phyloP scores from a whole-genome alignment of 2,797 vertebrate genomes.

The Eulemur mongoz region DNA sequence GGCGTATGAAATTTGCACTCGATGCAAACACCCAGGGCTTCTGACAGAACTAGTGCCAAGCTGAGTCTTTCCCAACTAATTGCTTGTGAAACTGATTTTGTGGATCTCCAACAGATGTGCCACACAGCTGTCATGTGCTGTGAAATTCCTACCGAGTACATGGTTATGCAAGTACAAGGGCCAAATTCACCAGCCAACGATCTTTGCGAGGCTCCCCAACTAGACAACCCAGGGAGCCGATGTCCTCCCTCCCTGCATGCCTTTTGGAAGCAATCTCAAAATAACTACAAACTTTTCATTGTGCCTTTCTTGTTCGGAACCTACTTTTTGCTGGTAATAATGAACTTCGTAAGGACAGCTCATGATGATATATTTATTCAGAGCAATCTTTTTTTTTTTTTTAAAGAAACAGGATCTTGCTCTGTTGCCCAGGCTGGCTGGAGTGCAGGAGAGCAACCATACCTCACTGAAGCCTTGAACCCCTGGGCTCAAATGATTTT shows the following conservation, averaged over 20 bases:
- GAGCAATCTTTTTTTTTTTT: not conserved
- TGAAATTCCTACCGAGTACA: not conserved
- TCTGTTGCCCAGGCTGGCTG: not conserved
- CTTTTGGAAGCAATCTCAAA: not conserved
- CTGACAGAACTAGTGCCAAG: constrained; percentile 40
- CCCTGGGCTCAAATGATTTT: not conserved
- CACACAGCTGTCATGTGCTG: constrained; percentile 30
- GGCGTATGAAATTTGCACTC: not conserved
- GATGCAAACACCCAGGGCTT: not conserved
- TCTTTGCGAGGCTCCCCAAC: not conserved
- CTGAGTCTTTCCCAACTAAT: constrained; percentile 6
- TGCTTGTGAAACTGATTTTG: not conserved
- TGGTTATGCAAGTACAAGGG: not conserved
- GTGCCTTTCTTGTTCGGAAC: not conserved
- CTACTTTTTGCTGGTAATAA: not conserved
- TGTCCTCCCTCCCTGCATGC: not conserved
- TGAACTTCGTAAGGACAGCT: not conserved
- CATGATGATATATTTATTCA: not conserved
- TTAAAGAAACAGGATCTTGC: not conserved
- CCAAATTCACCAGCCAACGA: not conserved
- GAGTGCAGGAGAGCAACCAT: too few species aligned
- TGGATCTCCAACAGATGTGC: constrained; percentile 49
- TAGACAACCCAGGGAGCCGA: not conserved
- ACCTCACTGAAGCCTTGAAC: not conserved
- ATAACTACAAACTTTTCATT: not conserved